Evolutionary conservation across 2,113 vertebrate genomes (phyloP), one percentile per base, ranked within the genome.

Genomic region (Phyllostomus discolor): DNA sequence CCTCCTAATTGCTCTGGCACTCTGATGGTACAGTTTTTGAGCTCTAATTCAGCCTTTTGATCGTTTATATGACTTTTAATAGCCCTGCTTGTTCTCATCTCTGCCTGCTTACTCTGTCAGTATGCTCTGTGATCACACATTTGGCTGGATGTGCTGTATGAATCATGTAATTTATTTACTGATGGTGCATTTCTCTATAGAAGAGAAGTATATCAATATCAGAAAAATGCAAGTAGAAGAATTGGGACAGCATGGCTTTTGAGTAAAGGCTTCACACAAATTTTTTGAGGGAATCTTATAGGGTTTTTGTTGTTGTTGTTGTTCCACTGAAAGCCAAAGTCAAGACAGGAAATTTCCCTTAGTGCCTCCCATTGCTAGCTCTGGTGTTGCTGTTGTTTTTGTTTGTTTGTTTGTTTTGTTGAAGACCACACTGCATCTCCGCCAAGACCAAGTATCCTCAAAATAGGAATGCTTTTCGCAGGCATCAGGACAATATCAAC

Each of bases 261-360:
- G 0, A 59, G 33, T 69, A 75, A 83, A 12, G 1, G 10, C 26
- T 69, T 72, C 38, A 50, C 7, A n/a, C 8, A 69, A 33, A 67
- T 33, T 75, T 57, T 76, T 85, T 50, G 70, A 20, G 38, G 7
- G 10, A 81, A 41, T 54, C 31, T 26, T 54, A 84, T 84, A 22
- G 24, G 24, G 59, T 4, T 62, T 10, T 62, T 62, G 26, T 62
- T 62, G 59, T 62, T 26, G 24, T 62, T 22, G 46, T 81, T 33
- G 24, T 75, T 17, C 9, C 5, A 59, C 2, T 1, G 0, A 75
- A 16, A 75, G 26, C 1, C 28, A 43, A 26, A 12, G 1, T 5
- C n/a, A 90, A 62, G 46, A 17, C 7, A 79, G 14, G 12, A 24
- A 7, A 31, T 46, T 80, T 93, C n/a, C 17, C 20, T 76, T 20